Percentiles rank a stretch among this genome's conserved stretches.
These are phyloP conservation scores for Oasisia sp. DNA, from an alignment of 2,888 invertebrate genomes.

Conservation along the genomic window DNA sequence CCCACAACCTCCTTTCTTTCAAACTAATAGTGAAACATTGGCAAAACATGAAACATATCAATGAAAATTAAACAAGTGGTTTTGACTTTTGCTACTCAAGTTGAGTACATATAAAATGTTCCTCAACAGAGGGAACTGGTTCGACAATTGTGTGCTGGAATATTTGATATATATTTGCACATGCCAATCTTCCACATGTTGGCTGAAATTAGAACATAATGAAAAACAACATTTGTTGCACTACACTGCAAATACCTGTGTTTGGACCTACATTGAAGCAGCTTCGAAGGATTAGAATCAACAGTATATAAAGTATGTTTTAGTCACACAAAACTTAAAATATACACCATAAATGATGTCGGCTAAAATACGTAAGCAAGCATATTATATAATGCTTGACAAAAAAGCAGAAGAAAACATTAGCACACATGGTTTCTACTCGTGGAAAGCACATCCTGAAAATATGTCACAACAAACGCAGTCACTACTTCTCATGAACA, in stretches of 20 bases:
- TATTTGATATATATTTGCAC: neutral
- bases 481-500: neutral
- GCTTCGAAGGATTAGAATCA: neutral
- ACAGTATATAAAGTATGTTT: neutral
- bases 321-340: neutral
- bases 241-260: neutral
- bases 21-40: no score
- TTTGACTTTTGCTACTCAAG: no score
- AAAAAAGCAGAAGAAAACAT: neutral
- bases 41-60: no score
- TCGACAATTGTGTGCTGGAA: no score
- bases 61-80: no score
- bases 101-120: no score
- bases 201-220: conserved; percentile 8
- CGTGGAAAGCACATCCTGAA: neutral
- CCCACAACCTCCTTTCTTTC: no score
- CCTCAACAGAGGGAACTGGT: no score
- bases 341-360: no score
- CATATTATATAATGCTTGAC: neutral
- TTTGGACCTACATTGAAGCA: neutral
- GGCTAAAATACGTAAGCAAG: neutral
- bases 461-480: neutral
- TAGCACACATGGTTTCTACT: neutral
- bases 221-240: neutral
- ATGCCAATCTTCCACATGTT: neutral